Conservation (phyloP, 2,113 vertebrate genomes). For the Carassius carassius region DNA sequence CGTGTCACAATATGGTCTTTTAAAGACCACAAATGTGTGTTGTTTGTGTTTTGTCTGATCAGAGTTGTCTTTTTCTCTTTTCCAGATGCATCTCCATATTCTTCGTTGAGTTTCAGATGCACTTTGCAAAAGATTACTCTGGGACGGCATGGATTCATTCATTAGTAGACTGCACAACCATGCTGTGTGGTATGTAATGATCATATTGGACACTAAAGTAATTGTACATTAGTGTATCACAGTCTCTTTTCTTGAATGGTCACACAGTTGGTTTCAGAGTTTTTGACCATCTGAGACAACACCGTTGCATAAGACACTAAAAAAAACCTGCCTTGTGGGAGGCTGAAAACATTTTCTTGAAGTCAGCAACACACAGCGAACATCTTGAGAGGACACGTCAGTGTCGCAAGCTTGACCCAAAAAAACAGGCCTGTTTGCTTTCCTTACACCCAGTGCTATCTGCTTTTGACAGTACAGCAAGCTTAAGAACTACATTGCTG, state of each 20-base stretch:
- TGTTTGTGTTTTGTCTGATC: conserved; percentile 8
- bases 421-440: conserved; percentile 46
- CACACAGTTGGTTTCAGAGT: neutral
- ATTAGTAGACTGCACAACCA: conserved; percentile 90
- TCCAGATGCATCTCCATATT: conserved; percentile 94
- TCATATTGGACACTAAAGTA: neutral
- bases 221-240: neutral
- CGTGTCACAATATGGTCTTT: neutral
- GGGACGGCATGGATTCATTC: conserved; percentile 96
- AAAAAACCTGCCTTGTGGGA: conserved; percentile 29
- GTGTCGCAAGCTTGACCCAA: conserved; percentile 42
- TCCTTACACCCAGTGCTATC: conserved; percentile 8
- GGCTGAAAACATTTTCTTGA: conserved; percentile 26
- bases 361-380: conserved; percentile 48
- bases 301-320: conserved; percentile 32
- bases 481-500: conserved; percentile 1
- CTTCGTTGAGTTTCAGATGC: conserved; percentile 93
- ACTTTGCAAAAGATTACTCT: conserved; percentile 89
- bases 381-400: conserved; percentile 48
- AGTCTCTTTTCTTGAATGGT: neutral
- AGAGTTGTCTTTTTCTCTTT: conserved; percentile 20
- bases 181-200: conserved; percentile 87
- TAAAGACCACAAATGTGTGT: neutral
- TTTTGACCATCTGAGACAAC: neutral
- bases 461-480: conserved; percentile 39